Percentiles rank a stretch among this genome's conserved stretches.
Conservation (phyloP, 1,140 invertebrate genomes). For the Euwallacea similis region DNA sequence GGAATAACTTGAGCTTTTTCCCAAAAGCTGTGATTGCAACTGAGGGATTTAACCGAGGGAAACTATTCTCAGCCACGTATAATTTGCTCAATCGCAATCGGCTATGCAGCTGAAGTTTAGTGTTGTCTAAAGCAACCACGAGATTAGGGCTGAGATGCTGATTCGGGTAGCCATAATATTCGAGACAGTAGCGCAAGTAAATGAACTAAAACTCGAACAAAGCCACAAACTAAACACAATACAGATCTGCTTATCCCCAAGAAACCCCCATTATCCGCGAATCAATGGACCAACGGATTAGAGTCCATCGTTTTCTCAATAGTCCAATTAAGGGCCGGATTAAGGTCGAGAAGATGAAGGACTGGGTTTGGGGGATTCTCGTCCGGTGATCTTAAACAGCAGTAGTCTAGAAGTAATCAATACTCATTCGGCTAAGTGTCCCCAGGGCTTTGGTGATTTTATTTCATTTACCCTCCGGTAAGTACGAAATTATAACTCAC, state of each 20-base stretch:
- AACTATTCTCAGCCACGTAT: too few species aligned
- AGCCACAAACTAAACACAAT: constrained; percentile 52
- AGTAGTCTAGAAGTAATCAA: constrained; percentile 16
- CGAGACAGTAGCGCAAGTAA: constrained; percentile 39
- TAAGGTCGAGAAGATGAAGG: constrained; percentile 29
- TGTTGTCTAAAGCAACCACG: constrained; percentile 19
- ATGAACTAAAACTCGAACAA: constrained; percentile 49
- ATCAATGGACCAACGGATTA: constrained; percentile 52
- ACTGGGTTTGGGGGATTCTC: constrained; percentile 19
- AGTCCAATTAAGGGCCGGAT: constrained; percentile 34
- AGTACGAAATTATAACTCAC: too few species aligned
- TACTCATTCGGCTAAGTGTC: constrained; percentile 27
- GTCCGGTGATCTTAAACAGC: constrained; percentile 18
- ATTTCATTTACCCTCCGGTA: constrained; percentile 4
- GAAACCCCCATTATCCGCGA: constrained; percentile 51
- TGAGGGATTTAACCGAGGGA: too few species aligned
- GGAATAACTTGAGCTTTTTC: too few species aligned
- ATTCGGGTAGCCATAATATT: constrained; percentile 12
- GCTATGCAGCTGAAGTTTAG: constrained; percentile 6
- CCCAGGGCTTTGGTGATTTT: constrained; percentile 8
- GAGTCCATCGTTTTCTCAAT: constrained; percentile 32
- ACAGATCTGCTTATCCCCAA: constrained; percentile 51
- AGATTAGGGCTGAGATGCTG: constrained; percentile 20
- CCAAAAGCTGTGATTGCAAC: too few species aligned
- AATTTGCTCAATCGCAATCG: neutral